A percentile compares a stretch with the other conserved stretches of the same genome.
Evolutionary conservation across 1,140 invertebrate species (phyloP).

Genomic region (Diorhabda sublineata): DNA sequence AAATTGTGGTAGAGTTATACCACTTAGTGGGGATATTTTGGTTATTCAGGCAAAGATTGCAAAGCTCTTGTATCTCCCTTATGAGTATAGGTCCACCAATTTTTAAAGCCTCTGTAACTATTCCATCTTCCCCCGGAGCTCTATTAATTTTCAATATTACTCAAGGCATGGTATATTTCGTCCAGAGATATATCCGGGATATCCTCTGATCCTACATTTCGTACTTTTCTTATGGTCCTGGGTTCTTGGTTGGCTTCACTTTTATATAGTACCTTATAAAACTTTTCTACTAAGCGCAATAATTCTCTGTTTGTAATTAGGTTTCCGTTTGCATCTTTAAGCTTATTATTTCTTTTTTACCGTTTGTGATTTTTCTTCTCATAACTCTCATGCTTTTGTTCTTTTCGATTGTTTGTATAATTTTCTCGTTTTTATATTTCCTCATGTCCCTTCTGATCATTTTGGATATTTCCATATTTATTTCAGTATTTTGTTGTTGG

Average conservation of each 20-base stretch:
- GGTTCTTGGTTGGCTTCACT: not conserved
- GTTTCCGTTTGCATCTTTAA: conserved; percentile 15
- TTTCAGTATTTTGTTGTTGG: not conserved
- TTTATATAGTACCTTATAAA: not conserved
- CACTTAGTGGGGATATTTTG: conserved; percentile 3
- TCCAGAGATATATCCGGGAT: conserved; percentile 5
- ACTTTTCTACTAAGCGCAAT: not conserved
- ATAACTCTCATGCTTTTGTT: conserved; percentile 19
- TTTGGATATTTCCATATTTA: conserved; percentile 1
- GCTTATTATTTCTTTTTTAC: conserved; percentile 15
- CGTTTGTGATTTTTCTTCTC: conserved; percentile 11
- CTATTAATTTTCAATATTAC: conserved; percentile 9
- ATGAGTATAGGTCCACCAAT: conserved; percentile 9
- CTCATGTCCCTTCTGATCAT: conserved; percentile 6
- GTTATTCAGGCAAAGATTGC: not conserved
- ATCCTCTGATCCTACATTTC: conserved; percentile 13
- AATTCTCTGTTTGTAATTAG: conserved; percentile 6
- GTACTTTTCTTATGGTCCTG: not conserved
- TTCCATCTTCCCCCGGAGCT: conserved; percentile 13
- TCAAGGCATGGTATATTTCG: no score
- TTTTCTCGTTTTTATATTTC: conserved; percentile 10
- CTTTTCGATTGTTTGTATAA: conserved; percentile 11
- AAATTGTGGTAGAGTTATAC: not conserved
- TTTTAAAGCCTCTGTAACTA: conserved; percentile 7
- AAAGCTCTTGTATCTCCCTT: not conserved